phyloP scores from a whole-genome alignment of 2,797 vertebrate species.

The Lemur catta region DNA sequence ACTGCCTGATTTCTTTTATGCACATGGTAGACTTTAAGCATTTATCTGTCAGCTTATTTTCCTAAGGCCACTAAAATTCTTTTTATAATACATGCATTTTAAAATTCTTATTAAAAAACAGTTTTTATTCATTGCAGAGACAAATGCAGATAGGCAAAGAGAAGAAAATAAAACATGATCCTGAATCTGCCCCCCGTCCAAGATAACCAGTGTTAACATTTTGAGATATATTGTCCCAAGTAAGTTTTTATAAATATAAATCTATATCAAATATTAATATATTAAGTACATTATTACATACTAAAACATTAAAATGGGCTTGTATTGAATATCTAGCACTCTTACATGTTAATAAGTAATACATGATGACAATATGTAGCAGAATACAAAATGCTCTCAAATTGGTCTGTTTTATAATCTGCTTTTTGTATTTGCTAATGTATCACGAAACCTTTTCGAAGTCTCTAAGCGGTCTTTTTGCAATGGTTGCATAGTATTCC shows the following conservation, averaged over 20 bases:
- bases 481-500: neutral
- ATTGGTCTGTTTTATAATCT: neutral
- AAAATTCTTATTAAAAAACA: neutral
- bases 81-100: neutral
- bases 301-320: neutral
- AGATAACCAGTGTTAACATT: constrained; percentile 1
- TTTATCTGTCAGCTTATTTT: neutral
- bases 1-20: neutral
- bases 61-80: neutral
- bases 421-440: constrained; percentile 9
- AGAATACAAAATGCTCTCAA: neutral
- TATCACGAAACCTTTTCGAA: neutral
- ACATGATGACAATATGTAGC: neutral
- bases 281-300: neutral
- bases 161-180: constrained; percentile 25
- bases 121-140: constrained; percentile 19
- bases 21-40: neutral
- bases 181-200: neutral
- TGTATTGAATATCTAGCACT: neutral
- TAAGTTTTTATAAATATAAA: neutral
- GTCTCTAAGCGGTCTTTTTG: neutral
- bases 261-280: neutral
- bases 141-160: neutral
- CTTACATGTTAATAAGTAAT: neutral
- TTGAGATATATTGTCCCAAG: neutral